Percentiles rank a stretch among this genome's conserved stretches.
phyloP scores from a whole-genome alignment of 1,140 invertebrate genomes.

The Limonius californicus region DNA sequence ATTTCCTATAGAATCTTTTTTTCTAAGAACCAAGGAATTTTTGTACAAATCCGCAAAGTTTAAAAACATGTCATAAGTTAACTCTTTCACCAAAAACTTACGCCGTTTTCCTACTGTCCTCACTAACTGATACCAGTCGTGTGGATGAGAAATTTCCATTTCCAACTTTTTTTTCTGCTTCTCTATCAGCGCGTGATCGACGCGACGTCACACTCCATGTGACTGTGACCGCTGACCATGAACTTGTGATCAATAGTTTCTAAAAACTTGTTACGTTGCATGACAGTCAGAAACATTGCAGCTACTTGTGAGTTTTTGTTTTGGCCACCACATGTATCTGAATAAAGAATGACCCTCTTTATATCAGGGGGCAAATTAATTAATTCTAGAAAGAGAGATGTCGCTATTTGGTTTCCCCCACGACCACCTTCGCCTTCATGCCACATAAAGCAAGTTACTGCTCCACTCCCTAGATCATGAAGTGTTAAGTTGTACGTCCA shows the following conservation, averaged over 20 bases:
- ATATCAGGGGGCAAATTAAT: constrained; percentile 4
- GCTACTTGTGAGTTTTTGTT: constrained; percentile 19
- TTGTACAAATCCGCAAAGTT: constrained; percentile 15
- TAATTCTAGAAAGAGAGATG: constrained; percentile 9
- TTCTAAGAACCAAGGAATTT: background rate
- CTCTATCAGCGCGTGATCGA: constrained; percentile 32
- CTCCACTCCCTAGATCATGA: background rate
- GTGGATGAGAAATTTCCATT: constrained; percentile 20
- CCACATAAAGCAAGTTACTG: constrained; percentile 10
- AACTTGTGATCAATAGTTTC: constrained; percentile 22
- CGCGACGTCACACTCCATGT: constrained; percentile 21
- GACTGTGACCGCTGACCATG: too few species aligned
- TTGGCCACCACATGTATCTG: constrained; percentile 16
- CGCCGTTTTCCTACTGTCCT: background rate
- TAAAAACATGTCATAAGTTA: background rate
- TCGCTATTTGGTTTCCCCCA: constrained; percentile 18
- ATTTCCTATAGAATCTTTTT: background rate
- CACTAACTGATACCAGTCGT: constrained; percentile 19
- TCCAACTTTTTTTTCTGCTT: constrained; percentile 29
- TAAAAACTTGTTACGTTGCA: constrained; percentile 19
- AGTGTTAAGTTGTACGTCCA: constrained; percentile 16
- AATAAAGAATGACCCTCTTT: constrained; percentile 17
- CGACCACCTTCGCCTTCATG: constrained; percentile 1
- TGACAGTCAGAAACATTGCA: constrained; percentile 19
- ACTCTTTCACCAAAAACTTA: constrained; percentile 8